Evolutionary conservation across 2,888 invertebrate genomes (phyloP), one percentile per base, ranked within the genome.

Genomic region (Phaonia tiefii): DNA sequence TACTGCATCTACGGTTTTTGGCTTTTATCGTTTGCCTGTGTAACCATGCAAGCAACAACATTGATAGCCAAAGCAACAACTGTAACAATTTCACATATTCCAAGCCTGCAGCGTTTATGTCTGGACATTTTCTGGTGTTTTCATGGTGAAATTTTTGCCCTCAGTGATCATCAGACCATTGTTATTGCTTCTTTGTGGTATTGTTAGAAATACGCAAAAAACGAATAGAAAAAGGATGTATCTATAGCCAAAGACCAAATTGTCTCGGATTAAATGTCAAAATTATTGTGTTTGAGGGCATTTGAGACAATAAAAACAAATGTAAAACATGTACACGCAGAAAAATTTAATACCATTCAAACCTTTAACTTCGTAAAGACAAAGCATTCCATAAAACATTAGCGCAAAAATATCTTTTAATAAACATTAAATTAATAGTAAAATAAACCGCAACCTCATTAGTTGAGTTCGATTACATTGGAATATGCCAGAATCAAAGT

Each of bases 111-210:
- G 75, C 81, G 20, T 44, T 72, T 69, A 81, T 65, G 81, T 81
- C 81, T 81, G 81, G 75, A 72, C 69, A 75, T 65, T 77, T 75
- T 51, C 25, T 67, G 63, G 44, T 73, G 60, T 66, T 80, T 31
- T 8, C 63, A 63, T 63, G 42, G 63, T 42, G 20, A 42, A 20
- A 37, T 72, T 67, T 15, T 44, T 78, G 54, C 63, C 49, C 75
- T 63, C 31, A 75, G 75, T 78, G 67, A 70, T 75, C 63, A 81
- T 72, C 78, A 65, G 69, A 78, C 81, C 78, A 81, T 75, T 81
- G 81, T 81, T 81, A 81, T 81, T 81, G 72, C 78, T 72, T 75
- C 81, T 75, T 81, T 81, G 78, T 81, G 81, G 81, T 72, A 75
- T 78, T 37, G 78, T 78, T 75, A 72, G 49, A 75, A 72, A 75